Evolutionary conservation across 2,888 invertebrate genomes (phyloP).

Genomic region (Aethes cnicana): DNA sequence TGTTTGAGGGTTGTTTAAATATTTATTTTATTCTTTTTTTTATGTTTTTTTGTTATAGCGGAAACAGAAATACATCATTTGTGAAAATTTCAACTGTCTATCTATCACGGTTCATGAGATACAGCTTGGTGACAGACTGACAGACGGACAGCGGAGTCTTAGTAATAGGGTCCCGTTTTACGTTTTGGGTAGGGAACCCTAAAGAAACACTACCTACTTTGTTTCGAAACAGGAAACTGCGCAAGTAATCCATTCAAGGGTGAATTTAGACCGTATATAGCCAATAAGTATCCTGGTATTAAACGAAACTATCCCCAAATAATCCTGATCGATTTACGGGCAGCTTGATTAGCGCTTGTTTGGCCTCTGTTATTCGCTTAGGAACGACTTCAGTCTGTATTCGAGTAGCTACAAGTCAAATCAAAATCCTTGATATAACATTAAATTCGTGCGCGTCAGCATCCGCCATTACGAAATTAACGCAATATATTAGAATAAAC

Average conservation of each 20-base stretch:
- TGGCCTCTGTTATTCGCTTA: conserved; percentile 23
- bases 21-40: too few relatives aligned
- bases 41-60: too few relatives aligned
- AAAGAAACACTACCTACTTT: too few relatives aligned
- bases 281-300: not conserved
- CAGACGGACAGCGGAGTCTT: too few relatives aligned
- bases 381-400: not conserved
- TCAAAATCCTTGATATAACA: conserved; percentile 5
- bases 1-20: too few relatives aligned
- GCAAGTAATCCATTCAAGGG: conserved; percentile 8
- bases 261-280: conserved; percentile 4
- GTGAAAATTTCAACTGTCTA: too few relatives aligned
- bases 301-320: conserved; percentile 24
- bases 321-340: conserved; percentile 22
- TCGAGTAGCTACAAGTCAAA: conserved; percentile 9
- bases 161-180: too few relatives aligned
- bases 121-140: too few relatives aligned
- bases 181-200: too few relatives aligned
- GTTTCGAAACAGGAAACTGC: not conserved
- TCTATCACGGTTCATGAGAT: too few relatives aligned
- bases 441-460: conserved; percentile 30
- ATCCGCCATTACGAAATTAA: conserved; percentile 55
- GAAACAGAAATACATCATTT: too few relatives aligned
- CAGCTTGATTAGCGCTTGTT: conserved; percentile 20
- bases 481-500: conserved; percentile 48